phyloP scores from a whole-genome alignment of 2,113 vertebrate species.

The Rhinoptilus africanus region DNA sequence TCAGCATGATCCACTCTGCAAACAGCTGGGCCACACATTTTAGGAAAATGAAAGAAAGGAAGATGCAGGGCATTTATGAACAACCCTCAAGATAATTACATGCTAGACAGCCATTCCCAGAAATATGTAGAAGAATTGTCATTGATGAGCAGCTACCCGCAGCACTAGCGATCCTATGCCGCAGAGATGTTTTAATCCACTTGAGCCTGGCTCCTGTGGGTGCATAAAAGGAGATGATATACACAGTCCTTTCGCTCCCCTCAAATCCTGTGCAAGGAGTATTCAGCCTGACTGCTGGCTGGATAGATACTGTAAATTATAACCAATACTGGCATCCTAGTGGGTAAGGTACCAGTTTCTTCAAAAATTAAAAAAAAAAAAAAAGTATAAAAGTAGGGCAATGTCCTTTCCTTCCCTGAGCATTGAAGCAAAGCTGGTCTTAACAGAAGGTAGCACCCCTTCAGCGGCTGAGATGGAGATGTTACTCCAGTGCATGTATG shows the following conservation, averaged over 20 bases:
- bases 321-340: not conserved
- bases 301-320: not conserved
- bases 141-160: not conserved
- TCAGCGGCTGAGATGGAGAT: accelerated
- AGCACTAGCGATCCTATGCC: not conserved
- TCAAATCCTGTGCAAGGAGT: not conserved
- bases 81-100: not conserved
- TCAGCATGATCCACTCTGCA: not conserved
- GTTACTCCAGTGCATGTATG: not conserved
- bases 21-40: not conserved
- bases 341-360: not conserved
- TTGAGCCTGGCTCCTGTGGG: not conserved
- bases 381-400: not conserved
- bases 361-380: not conserved
- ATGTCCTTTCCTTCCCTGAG: not conserved
- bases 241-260: not conserved
- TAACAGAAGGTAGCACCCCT: not conserved
- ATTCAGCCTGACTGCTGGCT: not conserved
- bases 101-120: not conserved
- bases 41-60: not conserved
- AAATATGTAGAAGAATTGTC: not conserved
- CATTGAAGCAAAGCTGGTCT: not conserved
- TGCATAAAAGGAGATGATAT: not conserved
- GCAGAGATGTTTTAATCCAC: not conserved
- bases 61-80: not conserved